Evolutionary conservation across 2,797 vertebrate species (phyloP).

Genomic region (Chlorospingus semifuscus): DNA sequence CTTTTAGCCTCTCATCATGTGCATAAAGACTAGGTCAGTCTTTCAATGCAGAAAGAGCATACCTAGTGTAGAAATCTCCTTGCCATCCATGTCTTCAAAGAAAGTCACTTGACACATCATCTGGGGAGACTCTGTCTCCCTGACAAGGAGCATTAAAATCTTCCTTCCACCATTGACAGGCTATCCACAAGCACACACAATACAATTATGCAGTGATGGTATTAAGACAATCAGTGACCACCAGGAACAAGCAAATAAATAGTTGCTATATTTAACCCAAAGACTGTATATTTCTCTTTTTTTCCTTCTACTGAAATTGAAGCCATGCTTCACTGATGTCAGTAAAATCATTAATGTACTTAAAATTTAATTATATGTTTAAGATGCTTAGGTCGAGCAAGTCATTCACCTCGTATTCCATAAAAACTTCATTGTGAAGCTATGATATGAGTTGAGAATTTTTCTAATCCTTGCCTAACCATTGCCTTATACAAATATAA

Average conservation of each 20-base stretch:
- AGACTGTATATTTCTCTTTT: background rate
- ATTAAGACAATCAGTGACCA: background rate
- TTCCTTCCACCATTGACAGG: background rate
- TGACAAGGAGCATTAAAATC: background rate
- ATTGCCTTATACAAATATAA: background rate
- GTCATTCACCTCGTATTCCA: background rate
- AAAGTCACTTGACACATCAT: background rate
- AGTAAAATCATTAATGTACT: background rate
- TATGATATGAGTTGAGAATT: background rate
- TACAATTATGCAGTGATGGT: too few relatives aligned
- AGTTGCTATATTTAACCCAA: background rate
- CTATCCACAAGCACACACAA: rapidly evolving
- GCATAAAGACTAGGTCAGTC: background rate
- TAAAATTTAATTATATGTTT: background rate
- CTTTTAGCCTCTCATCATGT: background rate
- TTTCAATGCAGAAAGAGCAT: background rate
- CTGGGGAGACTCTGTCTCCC: background rate
- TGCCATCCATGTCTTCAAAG: background rate
- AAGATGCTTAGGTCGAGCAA: background rate
- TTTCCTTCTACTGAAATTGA: background rate
- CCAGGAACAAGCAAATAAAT: background rate
- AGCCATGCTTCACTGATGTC: background rate
- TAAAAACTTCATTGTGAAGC: background rate
- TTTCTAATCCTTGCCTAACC: background rate
- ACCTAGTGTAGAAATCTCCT: background rate